Conservation (phyloP, 2,888 invertebrate genomes). For the Perdita meconis region DNA sequence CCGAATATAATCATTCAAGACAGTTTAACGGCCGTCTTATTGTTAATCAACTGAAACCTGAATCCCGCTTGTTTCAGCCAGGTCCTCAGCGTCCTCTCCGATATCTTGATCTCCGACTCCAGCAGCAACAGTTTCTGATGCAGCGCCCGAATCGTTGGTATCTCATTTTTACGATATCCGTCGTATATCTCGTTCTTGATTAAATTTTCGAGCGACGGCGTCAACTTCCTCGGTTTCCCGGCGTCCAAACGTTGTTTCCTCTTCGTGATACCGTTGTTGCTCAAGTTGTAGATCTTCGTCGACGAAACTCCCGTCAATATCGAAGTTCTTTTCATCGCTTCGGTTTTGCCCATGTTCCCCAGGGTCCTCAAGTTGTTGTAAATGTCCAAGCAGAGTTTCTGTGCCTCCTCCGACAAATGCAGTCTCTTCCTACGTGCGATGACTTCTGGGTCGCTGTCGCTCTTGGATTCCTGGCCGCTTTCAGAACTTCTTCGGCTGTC, state of each 20-base stretch:
- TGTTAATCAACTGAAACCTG: constrained; percentile 1
- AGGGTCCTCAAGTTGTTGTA: not conserved
- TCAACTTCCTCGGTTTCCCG: not conserved
- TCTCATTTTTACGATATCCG: constrained; percentile 2
- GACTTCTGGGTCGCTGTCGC: not conserved
- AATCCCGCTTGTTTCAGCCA: constrained; percentile 6
- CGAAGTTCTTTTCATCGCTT: not conserved
- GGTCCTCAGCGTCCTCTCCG: not conserved
- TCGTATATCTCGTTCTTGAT: constrained; percentile 4
- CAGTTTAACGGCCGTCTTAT: not conserved
- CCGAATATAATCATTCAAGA: not conserved
- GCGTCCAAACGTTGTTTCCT: constrained; percentile 1
- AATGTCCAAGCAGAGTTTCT: not conserved
- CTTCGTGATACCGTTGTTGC: not conserved
- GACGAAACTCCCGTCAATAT: not conserved
- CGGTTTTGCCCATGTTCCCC: not conserved
- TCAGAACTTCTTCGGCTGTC: not conserved
- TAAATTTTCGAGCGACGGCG: not conserved
- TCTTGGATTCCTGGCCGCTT: not conserved
- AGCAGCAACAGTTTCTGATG: not conserved
- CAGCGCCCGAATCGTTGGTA: not conserved
- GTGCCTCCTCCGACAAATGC: constrained; percentile 4
- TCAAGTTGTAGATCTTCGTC: not conserved
- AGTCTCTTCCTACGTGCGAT: constrained; percentile 1
- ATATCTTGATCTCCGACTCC: not conserved